Evolutionary conservation across 2,113 vertebrate genomes (phyloP).

Genomic region (Australoheros scitulus): DNA sequence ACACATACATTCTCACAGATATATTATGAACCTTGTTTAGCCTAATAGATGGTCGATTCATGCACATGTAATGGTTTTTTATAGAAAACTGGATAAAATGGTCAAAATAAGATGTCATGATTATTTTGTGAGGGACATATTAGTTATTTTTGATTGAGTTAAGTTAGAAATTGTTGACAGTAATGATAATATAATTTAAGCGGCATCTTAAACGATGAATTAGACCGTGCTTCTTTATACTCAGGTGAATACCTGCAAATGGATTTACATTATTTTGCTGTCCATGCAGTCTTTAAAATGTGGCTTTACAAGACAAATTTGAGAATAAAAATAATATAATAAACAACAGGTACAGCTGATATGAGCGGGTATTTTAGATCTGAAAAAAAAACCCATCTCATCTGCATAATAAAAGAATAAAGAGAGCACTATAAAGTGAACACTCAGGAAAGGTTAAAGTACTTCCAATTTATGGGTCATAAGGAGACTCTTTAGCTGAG

Average conservation of each 20-base stretch:
- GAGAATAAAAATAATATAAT: slow-evolving; percentile 8
- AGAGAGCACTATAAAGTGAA: slow-evolving; percentile 71
- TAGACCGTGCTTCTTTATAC: not conserved
- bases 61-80: slow-evolving; percentile 43
- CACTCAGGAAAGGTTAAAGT: slow-evolving; percentile 79
- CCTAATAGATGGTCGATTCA: slow-evolving; percentile 69
- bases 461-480: slow-evolving; percentile 77
- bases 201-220: not conserved
- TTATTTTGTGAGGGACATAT: slow-evolving; percentile 34
- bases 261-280: not conserved
- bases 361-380: slow-evolving; percentile 53
- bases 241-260: slow-evolving; percentile 12
- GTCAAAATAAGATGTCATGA: slow-evolving; percentile 32
- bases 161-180: slow-evolving; percentile 7
- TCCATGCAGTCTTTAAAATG: not conserved
- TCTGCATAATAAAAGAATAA: slow-evolving; percentile 79
- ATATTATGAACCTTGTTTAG: slow-evolving; percentile 76
- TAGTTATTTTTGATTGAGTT: slow-evolving; percentile 4
- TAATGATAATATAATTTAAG: not conserved
- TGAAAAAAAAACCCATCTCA: slow-evolving; percentile 65
- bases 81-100: slow-evolving; percentile 47
- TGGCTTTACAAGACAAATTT: slow-evolving; percentile 24
- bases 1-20: slow-evolving; percentile 62
- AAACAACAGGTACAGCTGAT: slow-evolving; percentile 48
- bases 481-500: slow-evolving; percentile 68